Evolutionary conservation across 2,888 invertebrate genomes (phyloP), one percentile per base, ranked within the genome.

Genomic region (Therioaphis trifolii): DNA sequence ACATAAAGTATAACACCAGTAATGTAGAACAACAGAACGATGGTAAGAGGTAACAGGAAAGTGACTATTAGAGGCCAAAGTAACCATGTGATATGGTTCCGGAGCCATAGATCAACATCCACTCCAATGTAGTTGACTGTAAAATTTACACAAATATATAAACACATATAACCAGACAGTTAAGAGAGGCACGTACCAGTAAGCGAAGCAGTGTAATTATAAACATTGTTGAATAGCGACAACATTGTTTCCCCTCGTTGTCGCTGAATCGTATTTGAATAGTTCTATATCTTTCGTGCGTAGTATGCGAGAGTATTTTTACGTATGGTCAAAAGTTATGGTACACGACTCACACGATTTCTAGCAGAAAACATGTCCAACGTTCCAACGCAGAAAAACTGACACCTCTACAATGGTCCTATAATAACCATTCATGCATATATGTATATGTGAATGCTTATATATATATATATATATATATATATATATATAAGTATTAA

Each of bases 71-170:
- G 90, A 2, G 96, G 96, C 89, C 93, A 93, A 88, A 96, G 91
- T 87, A 95, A 91, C 93, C 95, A 95, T 87, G 94, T 93, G 85
- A 96, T n/a, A n/a, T n/a, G n/a, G n/a, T n/a, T 90, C 95, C 95
- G 95, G 86, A 95, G 88, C 84, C 94, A 94, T 89, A 94, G 94
- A 88, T 95, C 94, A 86, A 95, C 92, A 89, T 95, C 95, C 87
- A 85, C 77, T 0, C 76, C 79, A 24, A 85, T 58, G 14, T 71
- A 80, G 58, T 58, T 21, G 29, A 72, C 80, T 82, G 55, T 7
- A 82, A 35, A 14, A 72, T 14, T 15, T 46, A n/a, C 24, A 7
- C 0, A 68, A 35, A 63, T 18, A 35, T 18, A 7, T 5, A 27
- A 12, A 18, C 21, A 1, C 3, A n/a, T 1, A 46, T 7, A 14